Evolutionary conservation across 2,888 invertebrate species (phyloP), one percentile per base, ranked within the genome.

Genomic region (Cataglyphis altisquamis): DNA sequence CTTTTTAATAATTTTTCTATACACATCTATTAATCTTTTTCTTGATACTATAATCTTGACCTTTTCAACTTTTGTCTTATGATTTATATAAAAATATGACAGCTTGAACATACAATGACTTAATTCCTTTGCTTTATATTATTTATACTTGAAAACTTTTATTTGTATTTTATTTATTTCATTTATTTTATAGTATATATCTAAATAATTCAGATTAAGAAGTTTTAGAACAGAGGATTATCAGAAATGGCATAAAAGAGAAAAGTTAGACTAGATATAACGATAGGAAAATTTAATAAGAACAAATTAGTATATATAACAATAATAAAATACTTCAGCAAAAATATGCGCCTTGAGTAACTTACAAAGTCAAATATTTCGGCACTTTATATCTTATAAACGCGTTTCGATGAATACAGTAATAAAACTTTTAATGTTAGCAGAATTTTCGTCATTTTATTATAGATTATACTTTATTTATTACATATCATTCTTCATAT

Each of bases 291-390:
- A 48, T 72, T 80, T 60, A 82, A 77, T 29, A 74, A 36, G 57
- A 73, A n/a, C 36, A 52, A 75, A 9, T 75, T 52, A 75, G 15
- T 62, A 39, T 48, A 73, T 45, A 10, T n/a, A 52, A 73, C 39
- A 41, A 72, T 70, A 39, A 41, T 41, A 68, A 78, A 78, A 75
- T 18, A 21, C 15, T 52, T 74, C 36, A 62, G n/a, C 74, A 73
- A 60, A 68, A 57, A 78, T 77, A 55, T 57, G 41, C 39, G 12
- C 57, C 48, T n/a, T 52, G 29, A 60, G 12, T 25, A 45, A 77
- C 55, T 55, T 41, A 67, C 41, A 62, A 66, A 12, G 5, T 64
- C 0, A 66, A 66, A 68, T 5, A 45, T 55, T 15, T 52, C 8
- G n/a, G 39, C n/a, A 52, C 29, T 45, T 67, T 70, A 66, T 29